phyloP scores from a whole-genome alignment of 2,113 vertebrate species.

The Tapirus terrestris region DNA sequence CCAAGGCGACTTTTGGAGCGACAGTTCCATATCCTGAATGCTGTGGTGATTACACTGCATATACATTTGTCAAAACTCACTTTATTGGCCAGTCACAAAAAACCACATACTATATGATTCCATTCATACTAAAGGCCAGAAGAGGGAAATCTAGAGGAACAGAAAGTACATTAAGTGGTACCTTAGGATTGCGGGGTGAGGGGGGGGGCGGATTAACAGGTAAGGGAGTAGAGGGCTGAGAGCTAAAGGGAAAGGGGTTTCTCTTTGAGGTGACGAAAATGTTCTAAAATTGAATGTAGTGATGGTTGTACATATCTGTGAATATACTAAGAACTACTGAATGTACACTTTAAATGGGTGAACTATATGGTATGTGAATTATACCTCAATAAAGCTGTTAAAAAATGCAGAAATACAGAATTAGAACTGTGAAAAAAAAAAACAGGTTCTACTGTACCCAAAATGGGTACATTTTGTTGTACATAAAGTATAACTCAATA shows the following conservation, averaged over 20 bases:
- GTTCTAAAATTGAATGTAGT: not conserved
- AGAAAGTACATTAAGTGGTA: not conserved
- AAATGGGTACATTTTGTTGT: constrained; percentile 8
- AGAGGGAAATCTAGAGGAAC: not conserved
- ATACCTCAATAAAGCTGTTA: not conserved
- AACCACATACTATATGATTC: not conserved
- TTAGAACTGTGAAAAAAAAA: not conserved
- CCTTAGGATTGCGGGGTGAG: not conserved
- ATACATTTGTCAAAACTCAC: not conserved
- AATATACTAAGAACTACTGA: not conserved
- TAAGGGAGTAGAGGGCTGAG: not conserved
- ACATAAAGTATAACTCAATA: not conserved
- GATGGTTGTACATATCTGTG: not conserved
- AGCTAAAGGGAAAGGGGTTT: not conserved
- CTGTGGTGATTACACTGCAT: not conserved
- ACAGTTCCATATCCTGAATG: not conserved
- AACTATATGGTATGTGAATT: not conserved
- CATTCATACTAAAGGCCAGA: constrained; percentile 14
- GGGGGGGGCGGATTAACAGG: too few species aligned
- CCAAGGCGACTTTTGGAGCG: not conserved
- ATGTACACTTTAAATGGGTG: not conserved
- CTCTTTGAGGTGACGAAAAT: not conserved
- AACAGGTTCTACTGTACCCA: not conserved
- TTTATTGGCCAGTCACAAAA: constrained; percentile 23
- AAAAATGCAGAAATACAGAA: not conserved